These are phyloP conservation scores for Falco berigora DNA, from an alignment of 2,797 vertebrate species.

Conservation along the genomic window DNA sequence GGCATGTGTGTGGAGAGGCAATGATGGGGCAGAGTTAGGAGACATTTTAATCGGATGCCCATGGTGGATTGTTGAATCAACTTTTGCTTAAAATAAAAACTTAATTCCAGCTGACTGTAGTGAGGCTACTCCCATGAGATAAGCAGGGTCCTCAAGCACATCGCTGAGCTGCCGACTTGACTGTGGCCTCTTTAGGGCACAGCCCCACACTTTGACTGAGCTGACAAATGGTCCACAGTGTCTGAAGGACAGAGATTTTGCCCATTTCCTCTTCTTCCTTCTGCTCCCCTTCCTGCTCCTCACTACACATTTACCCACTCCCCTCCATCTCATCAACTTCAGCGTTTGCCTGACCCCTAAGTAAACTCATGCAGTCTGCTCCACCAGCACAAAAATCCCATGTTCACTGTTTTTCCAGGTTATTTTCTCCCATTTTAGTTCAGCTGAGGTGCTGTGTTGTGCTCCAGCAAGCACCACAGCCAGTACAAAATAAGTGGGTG, in stretches of 20 bases:
- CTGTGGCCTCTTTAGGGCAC: background rate
- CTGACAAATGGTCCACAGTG: background rate
- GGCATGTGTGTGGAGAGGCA: background rate
- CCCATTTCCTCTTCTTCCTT: background rate
- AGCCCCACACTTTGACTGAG: background rate
- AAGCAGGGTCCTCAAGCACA: background rate
- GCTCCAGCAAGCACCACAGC: background rate
- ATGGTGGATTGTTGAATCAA: background rate
- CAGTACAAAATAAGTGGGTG: background rate
- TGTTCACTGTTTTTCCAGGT: background rate
- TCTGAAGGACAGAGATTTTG: background rate
- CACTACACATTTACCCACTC: background rate
- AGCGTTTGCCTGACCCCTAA: background rate
- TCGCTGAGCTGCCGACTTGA: background rate
- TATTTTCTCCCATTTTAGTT: background rate
- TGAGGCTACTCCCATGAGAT: background rate
- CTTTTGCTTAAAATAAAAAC: background rate
- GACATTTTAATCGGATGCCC: background rate
- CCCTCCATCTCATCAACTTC: background rate
- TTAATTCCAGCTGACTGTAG: background rate
- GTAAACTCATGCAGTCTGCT: background rate
- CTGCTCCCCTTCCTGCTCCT: background rate
- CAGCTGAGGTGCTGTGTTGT: background rate
- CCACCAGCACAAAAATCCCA: background rate
- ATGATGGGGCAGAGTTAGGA: background rate